Percentiles rank a stretch among this genome's conserved stretches.
Evolutionary conservation across 2,797 vertebrate genomes (phyloP).

Genomic region (Chloroceryle amazona): DNA sequence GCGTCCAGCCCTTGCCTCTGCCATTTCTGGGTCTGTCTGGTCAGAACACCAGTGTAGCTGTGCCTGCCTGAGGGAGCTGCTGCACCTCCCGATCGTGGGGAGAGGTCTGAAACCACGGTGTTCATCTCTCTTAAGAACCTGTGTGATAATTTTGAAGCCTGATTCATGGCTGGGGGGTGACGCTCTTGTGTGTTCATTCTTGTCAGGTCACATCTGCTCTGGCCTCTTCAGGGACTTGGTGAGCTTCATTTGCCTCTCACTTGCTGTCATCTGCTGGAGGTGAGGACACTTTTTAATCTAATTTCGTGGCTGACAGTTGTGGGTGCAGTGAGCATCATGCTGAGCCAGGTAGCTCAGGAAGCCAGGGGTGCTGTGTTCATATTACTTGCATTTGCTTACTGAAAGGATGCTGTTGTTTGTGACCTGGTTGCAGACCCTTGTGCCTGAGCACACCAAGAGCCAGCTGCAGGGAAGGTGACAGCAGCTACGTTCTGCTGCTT

Average conservation of each 20-base stretch:
- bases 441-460: background rate
- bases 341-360: background rate
- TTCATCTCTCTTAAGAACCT: background rate
- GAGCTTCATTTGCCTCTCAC: background rate
- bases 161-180: background rate
- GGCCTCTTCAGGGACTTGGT: background rate
- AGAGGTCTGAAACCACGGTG: background rate
- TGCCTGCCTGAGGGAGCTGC: background rate
- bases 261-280: background rate
- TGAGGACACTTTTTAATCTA: background rate
- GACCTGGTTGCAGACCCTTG: background rate
- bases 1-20: background rate
- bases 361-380: background rate
- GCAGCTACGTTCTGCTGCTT: background rate
- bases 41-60: background rate
- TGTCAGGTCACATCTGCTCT: background rate
- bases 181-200: background rate
- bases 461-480: background rate
- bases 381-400: background rate
- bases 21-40: no score
- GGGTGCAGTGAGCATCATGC: background rate
- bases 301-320: background rate
- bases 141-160: background rate
- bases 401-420: background rate
- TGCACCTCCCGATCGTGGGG: background rate